Conservation (phyloP, 2,113 vertebrate species). For the Patagioenas fasciata region DNA sequence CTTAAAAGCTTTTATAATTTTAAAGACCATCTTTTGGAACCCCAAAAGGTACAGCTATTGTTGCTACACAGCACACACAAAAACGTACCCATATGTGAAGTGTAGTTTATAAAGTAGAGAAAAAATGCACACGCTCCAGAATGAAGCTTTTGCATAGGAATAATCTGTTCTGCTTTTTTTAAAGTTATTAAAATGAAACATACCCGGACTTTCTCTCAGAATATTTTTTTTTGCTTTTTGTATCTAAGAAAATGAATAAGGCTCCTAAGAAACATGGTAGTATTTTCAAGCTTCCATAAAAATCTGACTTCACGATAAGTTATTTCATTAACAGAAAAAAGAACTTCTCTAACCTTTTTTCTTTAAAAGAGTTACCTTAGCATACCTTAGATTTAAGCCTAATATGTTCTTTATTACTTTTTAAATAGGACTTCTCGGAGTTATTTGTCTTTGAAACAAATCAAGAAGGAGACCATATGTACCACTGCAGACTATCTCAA, state of each 20-base stretch:
- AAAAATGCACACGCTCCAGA: background rate
- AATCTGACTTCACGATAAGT: background rate
- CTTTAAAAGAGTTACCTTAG: background rate
- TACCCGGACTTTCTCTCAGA: background rate
- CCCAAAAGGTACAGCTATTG: background rate
- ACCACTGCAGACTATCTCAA: conserved; percentile 43
- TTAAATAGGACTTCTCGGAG: conserved; percentile 35
- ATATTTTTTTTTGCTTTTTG: background rate
- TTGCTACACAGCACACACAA: background rate
- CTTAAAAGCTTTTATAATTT: background rate
- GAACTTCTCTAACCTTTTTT: background rate
- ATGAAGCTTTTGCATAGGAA: background rate
- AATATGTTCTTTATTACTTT: conserved; percentile 42
- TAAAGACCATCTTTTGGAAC: background rate
- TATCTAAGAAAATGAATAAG: background rate
- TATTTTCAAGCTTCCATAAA: conserved; percentile 1
- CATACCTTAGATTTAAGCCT: background rate
- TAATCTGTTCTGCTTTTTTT: background rate
- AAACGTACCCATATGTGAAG: background rate
- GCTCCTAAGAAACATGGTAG: background rate
- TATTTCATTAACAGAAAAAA: background rate
- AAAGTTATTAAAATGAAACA: background rate
- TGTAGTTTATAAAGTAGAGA: background rate
- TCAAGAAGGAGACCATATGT: conserved; percentile 23
- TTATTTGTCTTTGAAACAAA: conserved; percentile 58